Evolutionary conservation across 2,113 vertebrate species (phyloP).

Genomic region (Ictalurus punctatus): DNA sequence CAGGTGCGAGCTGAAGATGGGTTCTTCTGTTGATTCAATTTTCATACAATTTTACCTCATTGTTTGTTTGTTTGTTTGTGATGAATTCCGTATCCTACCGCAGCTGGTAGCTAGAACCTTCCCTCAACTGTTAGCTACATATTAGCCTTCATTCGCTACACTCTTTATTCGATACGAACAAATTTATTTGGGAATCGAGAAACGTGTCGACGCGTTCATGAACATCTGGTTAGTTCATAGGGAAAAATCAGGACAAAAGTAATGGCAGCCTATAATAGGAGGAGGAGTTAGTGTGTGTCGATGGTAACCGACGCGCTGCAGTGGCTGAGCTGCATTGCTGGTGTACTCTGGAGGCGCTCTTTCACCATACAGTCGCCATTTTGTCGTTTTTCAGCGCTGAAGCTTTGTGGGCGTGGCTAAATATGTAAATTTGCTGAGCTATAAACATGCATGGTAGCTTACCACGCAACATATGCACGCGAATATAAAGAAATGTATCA

Average conservation of each 20-base stretch:
- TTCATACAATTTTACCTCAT: neutral
- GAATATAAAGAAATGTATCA: neutral
- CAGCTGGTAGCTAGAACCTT: neutral
- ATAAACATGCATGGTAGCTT: neutral
- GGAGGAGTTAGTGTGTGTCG: neutral
- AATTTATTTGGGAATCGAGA: neutral
- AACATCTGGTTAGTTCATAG: neutral
- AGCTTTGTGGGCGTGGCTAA: neutral
- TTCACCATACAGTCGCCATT: neutral
- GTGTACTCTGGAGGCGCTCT: neutral
- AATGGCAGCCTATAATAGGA: neutral
- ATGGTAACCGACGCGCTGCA: neutral
- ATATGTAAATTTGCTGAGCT: neutral
- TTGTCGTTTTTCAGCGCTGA: neutral
- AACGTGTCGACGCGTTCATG: neutral
- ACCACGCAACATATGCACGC: neutral
- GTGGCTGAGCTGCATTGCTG: neutral
- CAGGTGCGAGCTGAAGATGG: conserved; percentile 74
- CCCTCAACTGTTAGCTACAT: neutral
- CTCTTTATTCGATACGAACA: too few relatives aligned
- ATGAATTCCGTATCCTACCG: neutral
- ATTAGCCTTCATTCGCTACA: neutral
- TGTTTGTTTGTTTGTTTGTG: neutral
- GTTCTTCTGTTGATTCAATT: neutral
- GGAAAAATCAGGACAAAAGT: neutral